Percentiles rank a stretch among this genome's conserved stretches.
These are phyloP conservation scores for Sceloporus undulatus DNA, from an alignment of 2,113 vertebrate genomes.

Conservation along the genomic window DNA sequence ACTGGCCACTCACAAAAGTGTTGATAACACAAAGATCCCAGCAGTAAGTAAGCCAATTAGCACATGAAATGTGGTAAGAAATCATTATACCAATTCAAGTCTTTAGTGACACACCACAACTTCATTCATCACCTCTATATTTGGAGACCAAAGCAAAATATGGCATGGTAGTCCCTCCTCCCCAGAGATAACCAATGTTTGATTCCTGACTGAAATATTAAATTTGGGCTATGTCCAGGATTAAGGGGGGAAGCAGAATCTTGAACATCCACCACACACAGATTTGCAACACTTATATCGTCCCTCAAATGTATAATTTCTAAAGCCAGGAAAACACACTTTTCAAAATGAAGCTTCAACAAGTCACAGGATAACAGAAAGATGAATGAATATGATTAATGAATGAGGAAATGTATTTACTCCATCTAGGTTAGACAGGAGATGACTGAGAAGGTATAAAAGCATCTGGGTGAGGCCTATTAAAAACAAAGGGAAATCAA, in stretches of 20 bases:
- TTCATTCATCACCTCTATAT: background rate
- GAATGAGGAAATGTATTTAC: constrained; percentile 4
- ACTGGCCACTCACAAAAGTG: no score
- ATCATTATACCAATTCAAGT: no score
- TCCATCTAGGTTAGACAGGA: background rate
- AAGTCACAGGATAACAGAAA: background rate
- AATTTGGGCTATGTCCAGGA: no score
- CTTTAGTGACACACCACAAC: no score
- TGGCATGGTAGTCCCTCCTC: background rate
- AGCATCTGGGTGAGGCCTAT: background rate
- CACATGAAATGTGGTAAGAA: no score
- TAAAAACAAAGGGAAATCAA: background rate
- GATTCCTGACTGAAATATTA: background rate
- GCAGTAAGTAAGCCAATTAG: no score
- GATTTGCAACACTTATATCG: background rate
- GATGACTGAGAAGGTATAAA: background rate
- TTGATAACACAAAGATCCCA: no score
- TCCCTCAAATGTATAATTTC: background rate
- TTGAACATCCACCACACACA: background rate
- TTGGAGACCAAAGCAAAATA: background rate
- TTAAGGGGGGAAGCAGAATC: background rate
- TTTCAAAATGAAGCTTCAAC: background rate
- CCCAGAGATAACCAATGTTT: background rate
- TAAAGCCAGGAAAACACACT: background rate
- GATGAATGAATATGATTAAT: background rate